Base-by-base conservation (phyloP, 1,140 invertebrate genomes). In the Hycleus cichorii region DNA sequence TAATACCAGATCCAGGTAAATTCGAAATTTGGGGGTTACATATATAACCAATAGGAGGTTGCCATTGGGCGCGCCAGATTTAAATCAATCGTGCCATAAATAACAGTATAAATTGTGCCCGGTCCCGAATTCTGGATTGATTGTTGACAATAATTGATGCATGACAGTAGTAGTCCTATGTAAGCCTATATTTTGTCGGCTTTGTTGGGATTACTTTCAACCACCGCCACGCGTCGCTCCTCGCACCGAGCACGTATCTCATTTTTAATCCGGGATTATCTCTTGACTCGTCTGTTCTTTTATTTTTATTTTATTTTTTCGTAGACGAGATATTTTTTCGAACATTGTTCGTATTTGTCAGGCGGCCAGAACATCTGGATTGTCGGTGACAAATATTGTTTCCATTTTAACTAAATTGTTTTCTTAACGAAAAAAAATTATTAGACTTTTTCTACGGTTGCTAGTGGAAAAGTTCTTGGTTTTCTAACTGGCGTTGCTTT, bases 261-360 rank as follows among this genome's bases (percentile, higher is more conserved):
- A 68, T 70, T 69, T 70, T 69, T 69, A 70, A 69, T 70, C 69
- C 64, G 64, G 32, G 66, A 69, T 69, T 69, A 68, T 66, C 64
- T 50, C 51, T 26, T 49, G 49, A 64, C 57, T 60, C 61, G 59
- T 60, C 59, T 59, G 58, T 64, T 65, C 32, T 4, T 32, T 32
- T 7, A 5, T 32, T 32, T 32, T 32, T 32, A 4, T 5, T 32
- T 32, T 32, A 4, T 32, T 5, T 32, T 32, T 32, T 32, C 32
- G 32, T 32, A 7, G 7, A 32, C 3, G 18, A 18, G 18, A 18
- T 18, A 18, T 18, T 18, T 68, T 68, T 68, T 62, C 58, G 49
- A 58, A 50, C 60, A 57, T 60, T 47, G 51, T 47, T 59, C 60
- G 54, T 58, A 66, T 64, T 66, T 66, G 62, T 64, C 62, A 62